Evolutionary conservation across 23 tunicate species (phyloP), one percentile per base, ranked within the genome.

Genomic region (Diplosoma virens): DNA sequence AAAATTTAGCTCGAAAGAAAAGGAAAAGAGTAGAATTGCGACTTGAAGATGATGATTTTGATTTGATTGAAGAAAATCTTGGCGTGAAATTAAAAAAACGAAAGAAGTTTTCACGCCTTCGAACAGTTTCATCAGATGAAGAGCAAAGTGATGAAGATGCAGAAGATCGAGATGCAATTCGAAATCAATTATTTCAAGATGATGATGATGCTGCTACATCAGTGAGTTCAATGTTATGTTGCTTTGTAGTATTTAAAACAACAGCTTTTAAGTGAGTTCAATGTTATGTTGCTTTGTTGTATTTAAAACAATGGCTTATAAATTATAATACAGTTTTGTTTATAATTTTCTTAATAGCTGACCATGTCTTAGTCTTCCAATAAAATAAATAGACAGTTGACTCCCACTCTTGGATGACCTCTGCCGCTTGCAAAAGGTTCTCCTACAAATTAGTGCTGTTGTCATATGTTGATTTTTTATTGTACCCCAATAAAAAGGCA

Each of bases 31-130:
- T 27, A 45, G 87, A 79, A 17, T 84, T 71, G 30, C 71, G 76
- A 32, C 81, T 95, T 1, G 99, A 95, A 28, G 99, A 95, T 31
- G 99, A 95, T 52, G 99, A 95, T 58, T 83, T 88, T 32, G 95
- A 88, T 59, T 30, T 95, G 59, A 95, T 95, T 35, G 95, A 95
- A 66, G 99, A 95, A 66, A 95, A 95, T 65, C 76, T 95, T 56
- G 99, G 99, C 5, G 94, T 95, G 0, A 84, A 79, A 58, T 41
- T 95, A 6, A 85, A 95, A 73, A 79, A 84, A 25, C 61, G 88
- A 31, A 94, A 93, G 56, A 93, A 93, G 80, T 81, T 80, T 63
- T 81, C 95, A 16, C 85, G 98, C 7, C 37, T 81, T 33, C 78
- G 93, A 29, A 79, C 89, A 4, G 89, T 78, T 33, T 82, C 88